Base-by-base conservation (phyloP, 2,113 vertebrate species). In the Hystrix cristata region DNA sequence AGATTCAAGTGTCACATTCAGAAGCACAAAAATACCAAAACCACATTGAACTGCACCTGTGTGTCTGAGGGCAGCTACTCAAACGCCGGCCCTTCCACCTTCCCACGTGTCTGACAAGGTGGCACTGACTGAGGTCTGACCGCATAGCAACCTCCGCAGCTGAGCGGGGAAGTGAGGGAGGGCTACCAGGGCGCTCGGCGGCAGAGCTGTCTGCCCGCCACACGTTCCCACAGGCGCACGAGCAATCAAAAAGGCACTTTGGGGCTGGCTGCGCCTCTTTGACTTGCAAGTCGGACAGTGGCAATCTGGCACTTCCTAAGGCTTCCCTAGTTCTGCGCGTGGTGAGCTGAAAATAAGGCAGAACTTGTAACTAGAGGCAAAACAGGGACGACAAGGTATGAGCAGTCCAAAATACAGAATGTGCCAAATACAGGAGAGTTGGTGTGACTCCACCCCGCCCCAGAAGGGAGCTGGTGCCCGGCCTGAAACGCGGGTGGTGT, bases 181-280 rank as follows among this genome's bases (percentile, higher is more conserved):
- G 21, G 96, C 72, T 11, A 18, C 8, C 14, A 3, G 4, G 97
- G 98, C 84, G 97, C 88, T 94, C 93, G 69, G 97, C 88, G 85
- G 84, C 82, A 97, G 96, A 95, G 96, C 90, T 82, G 85, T 93
- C 97, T 95, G 97, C 96, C 25, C 43, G 86, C 11, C 43, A n/a
- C 0, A 3, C 88, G 96, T 80, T 87, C 21, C 82, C 34, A 96
- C 86, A 92, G 95, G 98, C 69, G 67, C 69, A 62, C 71, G 96
- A 98, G 94, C 92, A 90, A 93, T 92, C 98, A 95, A 98, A 99
- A 99, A 99, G 99, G 99, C 99, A 99, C 99, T 99, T 99, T 97
- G 98, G 98, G 99, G 99, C 98, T 99, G 97, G 96, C 98, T 95
- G 98, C 95, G 98, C 96, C 98, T 98, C 96, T 95, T 87, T 96